A percentile compares a stretch with the other conserved stretches of the same genome.
phyloP scores from a whole-genome alignment of 2,113 vertebrate genomes.

The Condylura cristata region DNA sequence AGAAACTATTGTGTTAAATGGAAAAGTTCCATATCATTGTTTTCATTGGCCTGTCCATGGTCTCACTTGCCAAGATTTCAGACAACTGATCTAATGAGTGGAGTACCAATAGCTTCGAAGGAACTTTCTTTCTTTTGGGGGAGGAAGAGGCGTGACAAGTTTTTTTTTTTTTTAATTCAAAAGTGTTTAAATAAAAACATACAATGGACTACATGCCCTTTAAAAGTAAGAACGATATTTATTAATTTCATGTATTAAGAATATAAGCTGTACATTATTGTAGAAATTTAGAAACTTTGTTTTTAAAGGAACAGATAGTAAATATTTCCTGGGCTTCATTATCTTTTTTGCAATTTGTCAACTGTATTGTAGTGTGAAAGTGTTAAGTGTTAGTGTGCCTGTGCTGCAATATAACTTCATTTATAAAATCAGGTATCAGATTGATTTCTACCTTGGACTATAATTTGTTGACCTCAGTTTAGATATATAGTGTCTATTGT shows the following conservation, averaged over 20 bases:
- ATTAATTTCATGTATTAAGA: conserved; percentile 1
- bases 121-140: not conserved
- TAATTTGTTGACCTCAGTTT: not conserved
- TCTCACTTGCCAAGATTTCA: not conserved
- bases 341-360: not conserved
- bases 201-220: not conserved
- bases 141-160: no score
- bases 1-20: not conserved
- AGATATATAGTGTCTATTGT: not conserved
- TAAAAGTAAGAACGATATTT: not conserved
- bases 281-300: not conserved
- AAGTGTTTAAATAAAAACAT: not conserved
- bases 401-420: not conserved
- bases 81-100: not conserved
- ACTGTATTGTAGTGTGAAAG: not conserved
- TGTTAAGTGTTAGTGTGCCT: not conserved
- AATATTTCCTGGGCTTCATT: not conserved
- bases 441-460: not conserved
- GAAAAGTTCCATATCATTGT: not conserved
- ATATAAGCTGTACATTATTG: not conserved
- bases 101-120: not conserved
- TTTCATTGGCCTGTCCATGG: not conserved
- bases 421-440: not conserved
- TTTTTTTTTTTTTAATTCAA: no score
- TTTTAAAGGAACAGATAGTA: not conserved